Conservation (phyloP, 2,888 invertebrate species). For the Hemaris fuciformis region DNA sequence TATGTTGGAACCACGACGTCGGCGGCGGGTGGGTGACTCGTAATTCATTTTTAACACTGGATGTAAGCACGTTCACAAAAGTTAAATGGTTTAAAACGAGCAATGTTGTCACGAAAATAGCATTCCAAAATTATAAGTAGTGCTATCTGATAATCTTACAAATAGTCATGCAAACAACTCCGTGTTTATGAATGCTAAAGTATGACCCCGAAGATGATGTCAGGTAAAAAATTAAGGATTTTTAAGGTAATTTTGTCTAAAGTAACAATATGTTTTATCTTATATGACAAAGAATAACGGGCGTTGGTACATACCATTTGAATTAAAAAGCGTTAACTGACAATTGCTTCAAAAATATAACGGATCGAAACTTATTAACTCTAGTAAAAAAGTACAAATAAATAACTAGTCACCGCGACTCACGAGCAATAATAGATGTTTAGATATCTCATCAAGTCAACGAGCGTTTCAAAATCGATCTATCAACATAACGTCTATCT, state of each 20-base stretch:
- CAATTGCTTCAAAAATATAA: no score
- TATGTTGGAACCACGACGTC: slow-evolving; percentile 1
- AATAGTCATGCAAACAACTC: neutral
- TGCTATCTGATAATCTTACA: slow-evolving; percentile 34
- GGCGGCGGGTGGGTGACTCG: slow-evolving; percentile 35
- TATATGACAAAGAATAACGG: no score
- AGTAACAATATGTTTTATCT: no score
- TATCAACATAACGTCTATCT: slow-evolving; percentile 13
- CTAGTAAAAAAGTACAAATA: no score
- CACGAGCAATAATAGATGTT: neutral
- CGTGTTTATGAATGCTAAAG: neutral
- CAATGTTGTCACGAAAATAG: slow-evolving; percentile 35
- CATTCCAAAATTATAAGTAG: slow-evolving; percentile 32
- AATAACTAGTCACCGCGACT: slow-evolving; percentile 32
- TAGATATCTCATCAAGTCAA: neutral
- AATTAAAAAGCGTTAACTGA: no score
- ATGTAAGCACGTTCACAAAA: slow-evolving; percentile 21
- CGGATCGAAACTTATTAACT: no score
- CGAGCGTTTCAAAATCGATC: slow-evolving; percentile 6
- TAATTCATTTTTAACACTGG: slow-evolving; percentile 36
- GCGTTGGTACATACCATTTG: no score
- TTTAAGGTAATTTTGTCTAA: no score
- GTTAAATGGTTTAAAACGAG: slow-evolving; percentile 24
- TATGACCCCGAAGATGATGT: neutral
- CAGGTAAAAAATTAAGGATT: slow-evolving; percentile 18